Conservation (phyloP, 2,888 invertebrate species). For the Blera fallax region DNA sequence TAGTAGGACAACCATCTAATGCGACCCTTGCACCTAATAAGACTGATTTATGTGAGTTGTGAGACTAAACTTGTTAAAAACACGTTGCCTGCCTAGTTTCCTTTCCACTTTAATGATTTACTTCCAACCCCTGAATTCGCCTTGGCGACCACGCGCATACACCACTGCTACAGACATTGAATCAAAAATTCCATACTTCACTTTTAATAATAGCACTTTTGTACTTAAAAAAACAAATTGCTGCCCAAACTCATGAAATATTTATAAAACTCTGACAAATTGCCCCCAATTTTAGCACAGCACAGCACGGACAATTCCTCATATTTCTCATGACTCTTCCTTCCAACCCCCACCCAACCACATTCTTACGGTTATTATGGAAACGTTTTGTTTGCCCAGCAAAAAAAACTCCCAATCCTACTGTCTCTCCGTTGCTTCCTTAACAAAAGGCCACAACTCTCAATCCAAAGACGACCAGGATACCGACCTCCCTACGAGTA, state of each 20-base stretch:
- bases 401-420: neutral
- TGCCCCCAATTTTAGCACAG: conserved; percentile 9
- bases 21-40: too few species aligned
- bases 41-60: too few species aligned
- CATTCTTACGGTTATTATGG: conserved; percentile 24
- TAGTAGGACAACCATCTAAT: too few species aligned
- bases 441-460: neutral
- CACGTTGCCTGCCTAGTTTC: too few species aligned
- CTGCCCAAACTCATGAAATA: conserved; percentile 17
- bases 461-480: neutral
- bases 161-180: too few species aligned
- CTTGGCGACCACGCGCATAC: neutral
- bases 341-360: neutral
- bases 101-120: too few species aligned
- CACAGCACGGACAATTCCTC: neutral
- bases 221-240: neutral
- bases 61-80: too few species aligned
- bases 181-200: neutral
- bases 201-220: neutral
- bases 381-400: conserved; percentile 25
- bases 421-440: neutral
- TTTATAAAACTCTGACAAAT: conserved; percentile 31
- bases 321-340: neutral
- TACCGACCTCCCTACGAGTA: too few species aligned
- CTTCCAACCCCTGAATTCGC: neutral